Base-by-base conservation (phyloP, 2,888 invertebrate species). In the Busseola fusca region DNA sequence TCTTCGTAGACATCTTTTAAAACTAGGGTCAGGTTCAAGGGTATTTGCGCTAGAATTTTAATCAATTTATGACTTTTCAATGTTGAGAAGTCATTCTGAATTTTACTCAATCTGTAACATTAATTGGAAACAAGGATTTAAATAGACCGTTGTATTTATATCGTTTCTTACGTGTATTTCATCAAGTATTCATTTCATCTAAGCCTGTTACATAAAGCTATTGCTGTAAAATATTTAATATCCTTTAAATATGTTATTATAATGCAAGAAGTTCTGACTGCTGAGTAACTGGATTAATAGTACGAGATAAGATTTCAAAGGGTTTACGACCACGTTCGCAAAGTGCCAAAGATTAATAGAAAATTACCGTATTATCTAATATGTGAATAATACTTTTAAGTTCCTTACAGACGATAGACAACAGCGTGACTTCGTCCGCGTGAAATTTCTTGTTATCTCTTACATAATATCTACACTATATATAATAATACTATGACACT, bases 131-230 rank as follows among this genome's bases (percentile, higher is more conserved):
- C 48, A n/a, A 48, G 21, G 10, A 48, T 48, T 48, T 3, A 3
- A 21, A 48, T 10, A 48, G 48, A 48, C 21, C 21, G 9, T 48
- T 10, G 18, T 56, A 4, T 30, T 4, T 56, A 30, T 56, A 56
- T 56, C 30, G 30, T 14, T 16, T 56, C 54, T 18, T 56, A 56
- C 21, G 4, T 16, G 10, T 21, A 59, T 40, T 52, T 10, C 37
- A 77, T 65, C 54, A 52, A 72, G 54, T 30, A 72, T 66, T 56
- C 0, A 64, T 56, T 48, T 57, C 3, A 21, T 34, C 9, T 40
- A 65, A 72, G 72, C 76, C 64, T 68, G 71, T 63, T 68, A 14
- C 4, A 10, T 34, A 34, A 34, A 10, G n/a, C 12, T 42, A 48
- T 37, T 30, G 25, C 25, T 63, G 58, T 42, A 45, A 80, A 74